These are phyloP conservation scores for Lagenorhynchus albirostris DNA, from an alignment of 2,113 vertebrate species.

Conservation along the genomic window DNA sequence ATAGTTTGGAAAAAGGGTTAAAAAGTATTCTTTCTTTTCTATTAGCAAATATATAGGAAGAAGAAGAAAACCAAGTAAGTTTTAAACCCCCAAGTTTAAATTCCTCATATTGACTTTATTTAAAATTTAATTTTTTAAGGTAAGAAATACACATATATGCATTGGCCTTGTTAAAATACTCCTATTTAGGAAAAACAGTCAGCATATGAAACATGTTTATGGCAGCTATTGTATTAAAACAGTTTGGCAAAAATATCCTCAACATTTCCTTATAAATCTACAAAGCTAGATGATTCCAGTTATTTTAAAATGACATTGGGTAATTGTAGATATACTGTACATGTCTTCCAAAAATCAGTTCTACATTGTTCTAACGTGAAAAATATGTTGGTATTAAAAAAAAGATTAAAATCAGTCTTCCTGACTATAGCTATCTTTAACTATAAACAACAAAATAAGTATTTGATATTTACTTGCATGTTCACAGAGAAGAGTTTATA, in stretches of 20 bases:
- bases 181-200: background rate
- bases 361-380: background rate
- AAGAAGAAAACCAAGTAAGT: background rate
- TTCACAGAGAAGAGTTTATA: background rate
- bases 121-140: conserved; percentile 15
- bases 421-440: background rate
- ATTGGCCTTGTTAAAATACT: conserved; percentile 11
- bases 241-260: background rate
- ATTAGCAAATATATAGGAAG: background rate
- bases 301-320: background rate
- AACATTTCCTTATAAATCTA: conserved; percentile 18
- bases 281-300: background rate
- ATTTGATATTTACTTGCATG: background rate
- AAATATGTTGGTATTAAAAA: background rate
- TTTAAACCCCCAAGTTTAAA: background rate
- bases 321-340: background rate
- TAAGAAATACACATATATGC: background rate
- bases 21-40: background rate
- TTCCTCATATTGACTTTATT: background rate
- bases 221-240: background rate
- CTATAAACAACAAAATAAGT: background rate
- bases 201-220: background rate
- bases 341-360: background rate
- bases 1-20: background rate
- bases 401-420: background rate